A percentile compares a stretch with the other conserved stretches of the same genome.
These are phyloP conservation scores for Strigops habroptila DNA, from an alignment of 2,113 vertebrate genomes.

Conservation along the genomic window DNA sequence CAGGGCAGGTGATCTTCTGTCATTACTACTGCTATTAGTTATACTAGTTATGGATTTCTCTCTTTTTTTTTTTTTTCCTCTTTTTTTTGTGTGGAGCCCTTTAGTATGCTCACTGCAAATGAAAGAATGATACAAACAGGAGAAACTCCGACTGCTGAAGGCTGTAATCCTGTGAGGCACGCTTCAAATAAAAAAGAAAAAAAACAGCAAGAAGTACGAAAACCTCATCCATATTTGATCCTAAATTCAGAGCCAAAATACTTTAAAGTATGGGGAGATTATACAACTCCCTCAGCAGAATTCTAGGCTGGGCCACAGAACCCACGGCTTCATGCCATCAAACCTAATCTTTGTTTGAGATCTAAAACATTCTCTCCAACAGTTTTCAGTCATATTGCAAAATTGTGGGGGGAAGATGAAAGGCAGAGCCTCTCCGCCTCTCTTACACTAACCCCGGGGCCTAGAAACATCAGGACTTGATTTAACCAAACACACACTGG, in stretches of 20 bases:
- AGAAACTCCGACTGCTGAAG: background rate
- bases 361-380: constrained; percentile 41
- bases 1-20: background rate
- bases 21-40: background rate
- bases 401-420: constrained; percentile 35
- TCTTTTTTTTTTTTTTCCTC: background rate
- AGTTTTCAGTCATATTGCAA: constrained; percentile 43
- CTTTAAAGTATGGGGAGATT: background rate
- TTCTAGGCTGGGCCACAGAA: constrained; percentile 10
- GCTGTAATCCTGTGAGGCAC: background rate
- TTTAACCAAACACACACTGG: constrained; percentile 25
- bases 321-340: background rate
- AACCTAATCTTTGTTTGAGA: constrained; percentile 27
- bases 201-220: background rate
- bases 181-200: background rate
- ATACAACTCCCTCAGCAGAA: constrained; percentile 16
- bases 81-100: background rate
- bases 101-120: background rate
- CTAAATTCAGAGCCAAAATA: background rate
- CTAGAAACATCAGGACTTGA: constrained; percentile 44
- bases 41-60: background rate
- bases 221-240: constrained; percentile 13
- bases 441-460: constrained; percentile 17
- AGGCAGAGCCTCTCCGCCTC: background rate
- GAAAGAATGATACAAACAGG: background rate